Evolutionary conservation across 2,113 vertebrate species (phyloP).

Genomic region (Recurvirostra avosetta): DNA sequence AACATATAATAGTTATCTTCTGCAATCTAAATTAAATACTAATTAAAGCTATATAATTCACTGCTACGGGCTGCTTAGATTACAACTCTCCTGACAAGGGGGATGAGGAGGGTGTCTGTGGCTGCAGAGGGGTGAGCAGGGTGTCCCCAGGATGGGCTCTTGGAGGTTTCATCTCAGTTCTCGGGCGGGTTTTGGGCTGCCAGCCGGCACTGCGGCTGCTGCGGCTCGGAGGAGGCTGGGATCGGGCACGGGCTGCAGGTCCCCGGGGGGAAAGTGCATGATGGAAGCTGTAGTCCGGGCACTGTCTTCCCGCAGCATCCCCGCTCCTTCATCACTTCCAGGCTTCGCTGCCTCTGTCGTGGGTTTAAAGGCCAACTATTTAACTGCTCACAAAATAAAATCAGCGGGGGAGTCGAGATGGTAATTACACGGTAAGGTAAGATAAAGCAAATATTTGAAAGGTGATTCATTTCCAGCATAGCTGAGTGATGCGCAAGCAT

Average conservation of each 20-base stretch:
- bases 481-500: neutral
- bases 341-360: neutral
- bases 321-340: neutral
- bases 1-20: constrained; percentile 2
- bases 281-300: neutral
- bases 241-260: neutral
- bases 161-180: accelerated
- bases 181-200: neutral
- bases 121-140: neutral
- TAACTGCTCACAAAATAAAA: neutral
- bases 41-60: neutral
- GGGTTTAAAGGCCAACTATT: neutral
- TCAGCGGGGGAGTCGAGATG: neutral
- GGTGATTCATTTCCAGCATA: neutral
- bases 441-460: constrained; percentile 15
- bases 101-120: neutral
- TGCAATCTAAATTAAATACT: constrained; percentile 35
- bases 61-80: neutral
- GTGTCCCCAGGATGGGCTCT: neutral
- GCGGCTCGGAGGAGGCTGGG: neutral
- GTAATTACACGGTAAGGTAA: neutral
- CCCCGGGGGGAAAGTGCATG: accelerated
- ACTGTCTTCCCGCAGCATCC: neutral
- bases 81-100: neutral
- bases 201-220: neutral